Conservation (phyloP, 1,140 invertebrate species). For the Trachymyrmex cornetzi region DNA sequence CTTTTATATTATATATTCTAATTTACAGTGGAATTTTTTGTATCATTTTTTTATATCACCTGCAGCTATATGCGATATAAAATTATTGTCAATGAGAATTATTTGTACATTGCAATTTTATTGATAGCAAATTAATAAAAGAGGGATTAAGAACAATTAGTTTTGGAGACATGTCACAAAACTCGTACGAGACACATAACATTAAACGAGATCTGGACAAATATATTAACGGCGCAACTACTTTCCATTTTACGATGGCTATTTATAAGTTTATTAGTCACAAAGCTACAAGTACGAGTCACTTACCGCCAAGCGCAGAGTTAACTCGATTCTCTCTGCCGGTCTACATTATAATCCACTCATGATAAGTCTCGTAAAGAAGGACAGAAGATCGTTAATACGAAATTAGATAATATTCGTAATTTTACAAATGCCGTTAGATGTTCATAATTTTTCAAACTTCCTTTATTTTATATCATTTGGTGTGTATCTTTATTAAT, state of each 20-base stretch:
- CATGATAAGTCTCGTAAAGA: conserved; percentile 8
- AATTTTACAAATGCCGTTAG: not conserved
- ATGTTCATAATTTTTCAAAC: not conserved
- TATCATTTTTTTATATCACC: not conserved
- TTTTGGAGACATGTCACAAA: not conserved
- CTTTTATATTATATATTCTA: not conserved
- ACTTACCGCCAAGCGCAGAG: conserved; percentile 27
- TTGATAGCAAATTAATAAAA: not conserved
- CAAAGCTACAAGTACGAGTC: conserved; percentile 52
- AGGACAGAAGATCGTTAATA: not conserved
- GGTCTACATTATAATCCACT: conserved; percentile 26
- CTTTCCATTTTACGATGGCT: conserved; percentile 51
- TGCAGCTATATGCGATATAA: not conserved
- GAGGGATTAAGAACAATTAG: not conserved
- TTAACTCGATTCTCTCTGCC: conserved; percentile 32
- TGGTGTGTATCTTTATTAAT: not conserved
- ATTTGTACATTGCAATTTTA: not conserved
- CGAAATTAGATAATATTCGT: not conserved
- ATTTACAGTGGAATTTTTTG: not conserved
- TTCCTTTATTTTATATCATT: conserved; percentile 2
- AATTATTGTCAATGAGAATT: not conserved
- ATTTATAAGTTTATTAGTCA: conserved; percentile 63
- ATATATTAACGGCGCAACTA: conserved; percentile 37
- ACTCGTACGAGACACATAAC: not conserved
- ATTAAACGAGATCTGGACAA: not conserved